Percentiles rank a stretch among this genome's conserved stretches.
Conservation (phyloP, 2,113 vertebrate species). For the Vimba vimba region DNA sequence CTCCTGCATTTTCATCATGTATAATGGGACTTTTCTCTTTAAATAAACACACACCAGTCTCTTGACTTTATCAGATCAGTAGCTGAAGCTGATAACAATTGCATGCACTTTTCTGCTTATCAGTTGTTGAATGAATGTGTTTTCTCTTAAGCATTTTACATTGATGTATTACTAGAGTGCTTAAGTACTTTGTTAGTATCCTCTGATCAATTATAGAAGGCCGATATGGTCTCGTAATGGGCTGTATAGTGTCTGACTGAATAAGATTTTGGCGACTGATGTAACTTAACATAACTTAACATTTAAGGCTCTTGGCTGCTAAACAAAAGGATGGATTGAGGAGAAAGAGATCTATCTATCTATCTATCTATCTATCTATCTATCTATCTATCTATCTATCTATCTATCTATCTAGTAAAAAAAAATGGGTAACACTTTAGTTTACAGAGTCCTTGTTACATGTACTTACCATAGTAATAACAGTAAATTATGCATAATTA, state of each 20-base stretch:
- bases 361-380: too few species aligned
- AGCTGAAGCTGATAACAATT: slow-evolving; percentile 26
- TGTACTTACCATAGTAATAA: too few species aligned
- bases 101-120: background rate
- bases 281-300: too few species aligned
- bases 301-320: background rate
- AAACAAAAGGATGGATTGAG: background rate
- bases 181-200: slow-evolving; percentile 30
- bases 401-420: too few species aligned
- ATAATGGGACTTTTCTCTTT: background rate
- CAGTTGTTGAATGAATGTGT: slow-evolving; percentile 9
- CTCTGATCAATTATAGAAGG: slow-evolving; percentile 36
- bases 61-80: slow-evolving; percentile 11
- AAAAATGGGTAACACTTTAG: too few species aligned
- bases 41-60: slow-evolving; percentile 1
- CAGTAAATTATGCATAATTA: too few species aligned
- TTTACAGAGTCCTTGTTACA: too few species aligned
- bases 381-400: too few species aligned
- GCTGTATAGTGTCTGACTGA: background rate
- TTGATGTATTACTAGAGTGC: slow-evolving; percentile 29
- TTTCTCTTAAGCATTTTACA: slow-evolving; percentile 17
- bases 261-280: background rate
- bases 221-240: slow-evolving; percentile 12
- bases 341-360: too few species aligned
- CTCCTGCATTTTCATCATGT: background rate